Conservation (phyloP, 1,140 invertebrate species). For the Lepidurus packardi region DNA sequence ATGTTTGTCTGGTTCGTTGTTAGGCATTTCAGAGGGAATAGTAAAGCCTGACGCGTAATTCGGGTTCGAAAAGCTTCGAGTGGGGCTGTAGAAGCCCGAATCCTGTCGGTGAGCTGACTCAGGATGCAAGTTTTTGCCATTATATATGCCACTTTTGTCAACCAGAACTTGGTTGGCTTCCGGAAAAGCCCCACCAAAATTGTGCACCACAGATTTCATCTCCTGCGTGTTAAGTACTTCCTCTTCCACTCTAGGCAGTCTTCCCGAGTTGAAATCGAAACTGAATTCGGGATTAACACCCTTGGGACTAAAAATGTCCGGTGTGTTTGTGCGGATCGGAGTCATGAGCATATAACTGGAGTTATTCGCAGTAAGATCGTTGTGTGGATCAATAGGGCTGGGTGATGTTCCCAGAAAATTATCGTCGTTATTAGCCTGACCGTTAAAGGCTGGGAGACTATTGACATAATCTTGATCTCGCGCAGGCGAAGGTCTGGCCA, state of each 20-base stretch:
- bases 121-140: neutral
- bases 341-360: conserved; percentile 30
- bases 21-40: neutral
- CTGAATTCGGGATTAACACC: neutral
- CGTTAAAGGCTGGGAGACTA: neutral
- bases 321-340: neutral
- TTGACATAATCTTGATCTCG: conserved; percentile 20
- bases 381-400: neutral
- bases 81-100: conserved; percentile 18
- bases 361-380: neutral
- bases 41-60: conserved; percentile 22
- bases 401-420: neutral
- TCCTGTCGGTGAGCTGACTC: neutral
- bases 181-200: neutral
- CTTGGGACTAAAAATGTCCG: neutral
- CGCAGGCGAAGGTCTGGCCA: conserved; percentile 38
- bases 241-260: conserved; percentile 3
- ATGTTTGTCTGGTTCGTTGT: neutral
- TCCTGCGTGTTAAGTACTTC: neutral
- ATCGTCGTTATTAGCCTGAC: neutral
- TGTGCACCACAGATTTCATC: neutral
- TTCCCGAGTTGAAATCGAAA: conserved; percentile 24
- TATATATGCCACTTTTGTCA: neutral
- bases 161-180: conserved; percentile 1
- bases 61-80: conserved; percentile 29